Base-by-base conservation (phyloP, 2,797 vertebrate genomes). In the Poecile montanus region DNA sequence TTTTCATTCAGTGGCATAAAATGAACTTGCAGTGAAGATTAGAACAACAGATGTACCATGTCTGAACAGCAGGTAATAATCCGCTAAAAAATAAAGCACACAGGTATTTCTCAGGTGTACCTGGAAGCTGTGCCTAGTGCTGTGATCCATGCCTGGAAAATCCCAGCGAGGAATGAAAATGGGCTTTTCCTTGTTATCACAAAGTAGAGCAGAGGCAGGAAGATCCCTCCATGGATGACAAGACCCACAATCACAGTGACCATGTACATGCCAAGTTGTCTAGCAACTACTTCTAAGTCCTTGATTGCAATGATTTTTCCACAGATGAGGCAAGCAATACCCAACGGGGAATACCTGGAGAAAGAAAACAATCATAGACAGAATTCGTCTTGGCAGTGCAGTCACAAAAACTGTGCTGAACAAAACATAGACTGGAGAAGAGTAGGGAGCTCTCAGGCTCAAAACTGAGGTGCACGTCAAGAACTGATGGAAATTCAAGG, bases 111-210 rank as follows among this genome's bases (percentile, higher is more conserved):
- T 54, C 44, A 62, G 54, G 38, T 68, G 29, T 99, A 99, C 99
- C 99, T 99, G 97, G 99, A 99, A 93, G 99, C 99, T 57, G 99
- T 99, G 78, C 99, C 99, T 87, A 99, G 96, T 63, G 99, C 99
- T 84, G 99, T 99, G 97, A 99, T 99, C 99, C 99, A 99, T 57
- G 99, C 99, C 97, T 99, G 99, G 98, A 99, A 99, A 97, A 99
- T 99, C 47, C 99, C 99, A 97, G 99, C 98, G 95, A 99, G 99
- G 97, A 99, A 99, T 36, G 98, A 98, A 97, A 99, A 99, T 12
- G 99, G 99, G 94, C 99, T 99, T 98, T 99, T 99, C 95, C 99
- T 98, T 90, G 99, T 99, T 85, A 99, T 98, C 65, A 98, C 97
- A 67, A 99, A 99, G 97, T 99, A 99, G 97, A 99, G 99, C 88